A percentile compares a stretch with the other conserved stretches of the same genome.
Evolutionary conservation across 1,140 invertebrate genomes (phyloP).

Genomic region (Chlorops oryzae): DNA sequence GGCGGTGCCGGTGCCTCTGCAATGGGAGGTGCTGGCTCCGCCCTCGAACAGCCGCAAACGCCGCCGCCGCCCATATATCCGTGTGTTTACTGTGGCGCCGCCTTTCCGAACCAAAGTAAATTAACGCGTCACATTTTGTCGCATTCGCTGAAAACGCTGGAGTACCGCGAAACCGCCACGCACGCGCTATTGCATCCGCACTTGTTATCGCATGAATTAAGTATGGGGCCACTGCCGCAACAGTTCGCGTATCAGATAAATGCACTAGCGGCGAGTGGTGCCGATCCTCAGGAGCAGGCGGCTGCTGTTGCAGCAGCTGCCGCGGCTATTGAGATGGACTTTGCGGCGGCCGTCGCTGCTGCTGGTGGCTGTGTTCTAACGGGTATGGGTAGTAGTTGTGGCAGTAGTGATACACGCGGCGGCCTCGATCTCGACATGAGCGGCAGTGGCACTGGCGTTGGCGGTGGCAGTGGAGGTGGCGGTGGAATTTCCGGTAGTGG

Average conservation of each 20-base stretch:
- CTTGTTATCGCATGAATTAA: constrained; percentile 45
- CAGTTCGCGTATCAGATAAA: constrained; percentile 50
- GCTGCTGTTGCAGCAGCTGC: constrained; percentile 42
- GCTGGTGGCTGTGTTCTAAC: constrained; percentile 31
- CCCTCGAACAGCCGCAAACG: constrained; percentile 37
- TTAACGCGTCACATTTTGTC: constrained; percentile 79
- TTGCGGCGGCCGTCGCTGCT: constrained; percentile 43
- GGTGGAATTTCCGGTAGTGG: neutral
- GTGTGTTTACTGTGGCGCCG: constrained; percentile 81
- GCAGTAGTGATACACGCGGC: constrained; percentile 10
- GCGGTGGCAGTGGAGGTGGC: constrained; percentile 10
- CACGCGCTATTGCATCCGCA: constrained; percentile 51
- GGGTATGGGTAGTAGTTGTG: constrained; percentile 1
- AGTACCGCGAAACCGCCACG: constrained; percentile 66
- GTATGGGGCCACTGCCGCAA: constrained; percentile 45
- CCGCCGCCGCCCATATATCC: constrained; percentile 55
- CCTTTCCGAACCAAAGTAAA: constrained; percentile 83
- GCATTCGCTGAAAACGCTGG: constrained; percentile 77
- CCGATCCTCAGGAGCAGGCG: constrained; percentile 51
- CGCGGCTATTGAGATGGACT: constrained; percentile 31
- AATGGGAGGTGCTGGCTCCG: constrained; percentile 41
- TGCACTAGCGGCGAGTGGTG: constrained; percentile 43
- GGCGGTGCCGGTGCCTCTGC: constrained; percentile 48
- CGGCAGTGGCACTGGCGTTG: constrained; percentile 22
- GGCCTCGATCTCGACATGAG: constrained; percentile 24